Conservation (phyloP, 2,113 vertebrate species). For the Lophochroa leadbeateri region DNA sequence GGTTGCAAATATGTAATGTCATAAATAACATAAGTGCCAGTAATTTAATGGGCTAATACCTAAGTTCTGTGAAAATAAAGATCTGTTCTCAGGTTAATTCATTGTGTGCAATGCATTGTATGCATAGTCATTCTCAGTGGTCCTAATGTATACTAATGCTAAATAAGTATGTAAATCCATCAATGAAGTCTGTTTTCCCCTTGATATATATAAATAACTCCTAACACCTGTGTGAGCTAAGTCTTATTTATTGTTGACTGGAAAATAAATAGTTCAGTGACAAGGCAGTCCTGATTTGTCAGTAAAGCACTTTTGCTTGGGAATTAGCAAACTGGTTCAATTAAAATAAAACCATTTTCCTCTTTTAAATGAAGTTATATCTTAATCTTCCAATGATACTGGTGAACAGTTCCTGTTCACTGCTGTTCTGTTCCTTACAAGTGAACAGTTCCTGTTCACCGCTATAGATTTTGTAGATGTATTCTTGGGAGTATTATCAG, state of each 20-base stretch:
- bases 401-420: neutral
- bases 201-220: neutral
- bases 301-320: neutral
- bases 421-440: neutral
- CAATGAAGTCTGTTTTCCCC: conserved; percentile 18
- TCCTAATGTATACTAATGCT: conserved; percentile 11
- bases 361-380: neutral
- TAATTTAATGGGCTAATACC: neutral
- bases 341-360: neutral
- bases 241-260: neutral
- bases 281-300: neutral
- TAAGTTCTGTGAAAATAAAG: conserved; percentile 3
- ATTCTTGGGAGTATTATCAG: neutral
- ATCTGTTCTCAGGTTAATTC: conserved; percentile 20
- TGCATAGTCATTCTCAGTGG: neutral
- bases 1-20: neutral
- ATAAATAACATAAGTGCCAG: neutral
- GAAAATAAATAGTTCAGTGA: neutral
- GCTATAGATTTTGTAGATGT: neutral
- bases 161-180: conserved; percentile 46
- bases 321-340: neutral
- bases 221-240: neutral
- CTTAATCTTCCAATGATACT: neutral
- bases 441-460: neutral
- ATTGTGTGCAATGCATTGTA: neutral